phyloP scores from a whole-genome alignment of 2,113 vertebrate species.

The Cyanocitta stelleri region DNA sequence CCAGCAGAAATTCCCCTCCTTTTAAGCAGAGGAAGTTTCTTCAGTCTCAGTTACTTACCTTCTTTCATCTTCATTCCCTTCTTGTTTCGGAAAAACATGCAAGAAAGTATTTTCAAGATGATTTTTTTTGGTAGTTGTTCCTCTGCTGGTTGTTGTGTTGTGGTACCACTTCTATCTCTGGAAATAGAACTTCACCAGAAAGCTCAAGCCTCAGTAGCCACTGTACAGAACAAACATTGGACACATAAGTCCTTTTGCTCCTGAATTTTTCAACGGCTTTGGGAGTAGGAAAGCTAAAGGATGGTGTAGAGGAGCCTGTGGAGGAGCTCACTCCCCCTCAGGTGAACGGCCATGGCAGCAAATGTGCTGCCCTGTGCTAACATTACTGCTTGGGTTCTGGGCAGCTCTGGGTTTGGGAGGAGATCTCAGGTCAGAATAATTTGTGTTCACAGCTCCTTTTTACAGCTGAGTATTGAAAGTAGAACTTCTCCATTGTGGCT shows the following conservation, averaged over 20 bases:
- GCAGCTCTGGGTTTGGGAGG: not conserved
- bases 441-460: not conserved
- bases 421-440: not conserved
- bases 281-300: not conserved
- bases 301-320: not conserved
- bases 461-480: not conserved
- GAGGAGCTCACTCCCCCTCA: not conserved
- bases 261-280: rapidly evolving
- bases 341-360: not conserved
- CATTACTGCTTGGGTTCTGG: not conserved
- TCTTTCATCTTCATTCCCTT: not conserved
- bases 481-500: not conserved
- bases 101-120: not conserved
- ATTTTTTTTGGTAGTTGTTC: not conserved
- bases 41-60: not conserved
- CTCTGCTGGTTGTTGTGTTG: not conserved
- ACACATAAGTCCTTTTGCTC: not conserved
- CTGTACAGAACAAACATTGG: not conserved
- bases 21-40: not conserved
- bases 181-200: not conserved
- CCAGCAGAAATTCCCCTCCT: not conserved
- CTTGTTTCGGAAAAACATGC: not conserved
- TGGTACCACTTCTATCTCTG: not conserved
- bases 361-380: not conserved
- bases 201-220: not conserved